Base-by-base conservation (phyloP, 2,888 invertebrate species). In the Drosophila infuscata region DNA sequence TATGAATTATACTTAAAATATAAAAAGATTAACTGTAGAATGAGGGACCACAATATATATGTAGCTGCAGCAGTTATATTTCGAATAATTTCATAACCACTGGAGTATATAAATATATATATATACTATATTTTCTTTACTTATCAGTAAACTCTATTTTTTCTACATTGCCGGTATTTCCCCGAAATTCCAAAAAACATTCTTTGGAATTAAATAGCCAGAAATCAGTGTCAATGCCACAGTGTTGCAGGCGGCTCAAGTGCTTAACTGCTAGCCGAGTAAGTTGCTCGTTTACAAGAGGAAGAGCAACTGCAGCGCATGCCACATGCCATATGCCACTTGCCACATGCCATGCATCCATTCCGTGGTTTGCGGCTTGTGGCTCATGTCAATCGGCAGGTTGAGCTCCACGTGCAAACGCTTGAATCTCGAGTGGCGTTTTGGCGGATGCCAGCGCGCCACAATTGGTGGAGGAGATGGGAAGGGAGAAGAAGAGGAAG, bases 371-470 rank as follows among this genome's bases (percentile, higher is more conserved):
- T 38, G 38, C 33, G 51, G 64, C 64, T 41, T 30, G 60, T 20
- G 62, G 62, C 49, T 46, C 52, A 54, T 73, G 61, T 80, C 63
- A 70, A 71, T 74, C 57, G 61, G 32, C 63, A 56, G 71, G 56
- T 60, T 57, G n/a, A 60, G 70, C 43, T 51, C 51, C 76, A 77
- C 65, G 86, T 82, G 87, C 81, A 70, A 59, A 41, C 71, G 76
- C 74, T 86, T 83, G 74, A 89, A 70, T 89, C 87, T 74, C 83
- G 69, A 83, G 89, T 78, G 76, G 66, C 62, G 69, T 62, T 70
- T 71, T 66, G 65, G 79, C 81, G 88, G 78, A 81, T 78, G 74
- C 79, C 15, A 15, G 46, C 8, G 38, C 38, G 38, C 38, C 38
- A 17, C 8, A 38, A 17, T n/a, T n/a, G 9, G 2, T 17, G 17